Percentiles rank a stretch among this genome's conserved stretches.
phyloP scores from a whole-genome alignment of 2,113 vertebrate genomes.

The Edolisoma coerulescens region DNA sequence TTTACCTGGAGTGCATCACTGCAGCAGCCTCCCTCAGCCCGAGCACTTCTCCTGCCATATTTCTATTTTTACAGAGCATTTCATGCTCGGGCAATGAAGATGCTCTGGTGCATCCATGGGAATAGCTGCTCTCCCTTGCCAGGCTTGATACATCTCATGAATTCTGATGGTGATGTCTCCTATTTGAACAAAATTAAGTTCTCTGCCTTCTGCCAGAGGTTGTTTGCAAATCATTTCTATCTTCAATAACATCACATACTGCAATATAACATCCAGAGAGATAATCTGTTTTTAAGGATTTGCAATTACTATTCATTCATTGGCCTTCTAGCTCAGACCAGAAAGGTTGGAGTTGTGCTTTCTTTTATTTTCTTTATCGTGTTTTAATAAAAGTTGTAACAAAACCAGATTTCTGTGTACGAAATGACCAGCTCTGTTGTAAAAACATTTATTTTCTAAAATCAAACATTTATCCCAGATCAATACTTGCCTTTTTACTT shows the following conservation, averaged over 20 bases:
- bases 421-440: background rate
- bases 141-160: slow-evolving; percentile 12
- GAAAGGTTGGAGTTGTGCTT: slow-evolving; percentile 37
- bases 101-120: slow-evolving; percentile 53
- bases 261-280: slow-evolving; percentile 57
- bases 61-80: slow-evolving; percentile 47
- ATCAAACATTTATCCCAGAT: background rate
- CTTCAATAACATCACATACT: slow-evolving; percentile 39
- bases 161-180: slow-evolving; percentile 66
- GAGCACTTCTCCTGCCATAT: background rate
- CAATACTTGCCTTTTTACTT: background rate
- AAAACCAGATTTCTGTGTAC: background rate
- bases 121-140: slow-evolving; percentile 41
- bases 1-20: background rate
- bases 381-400: background rate
- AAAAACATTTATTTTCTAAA: slow-evolving; percentile 7
- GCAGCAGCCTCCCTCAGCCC: background rate
- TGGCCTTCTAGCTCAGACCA: slow-evolving; percentile 35
- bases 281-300: slow-evolving; percentile 75
- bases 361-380: slow-evolving; percentile 3
- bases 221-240: slow-evolving; percentile 74
- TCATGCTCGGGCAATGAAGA: slow-evolving; percentile 59
- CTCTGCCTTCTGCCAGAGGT: slow-evolving; percentile 62
- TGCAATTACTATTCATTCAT: slow-evolving; percentile 67
- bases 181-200: slow-evolving; percentile 73